phyloP scores from a whole-genome alignment of 2,888 invertebrate genomes.

The Anthoptus insignis region DNA sequence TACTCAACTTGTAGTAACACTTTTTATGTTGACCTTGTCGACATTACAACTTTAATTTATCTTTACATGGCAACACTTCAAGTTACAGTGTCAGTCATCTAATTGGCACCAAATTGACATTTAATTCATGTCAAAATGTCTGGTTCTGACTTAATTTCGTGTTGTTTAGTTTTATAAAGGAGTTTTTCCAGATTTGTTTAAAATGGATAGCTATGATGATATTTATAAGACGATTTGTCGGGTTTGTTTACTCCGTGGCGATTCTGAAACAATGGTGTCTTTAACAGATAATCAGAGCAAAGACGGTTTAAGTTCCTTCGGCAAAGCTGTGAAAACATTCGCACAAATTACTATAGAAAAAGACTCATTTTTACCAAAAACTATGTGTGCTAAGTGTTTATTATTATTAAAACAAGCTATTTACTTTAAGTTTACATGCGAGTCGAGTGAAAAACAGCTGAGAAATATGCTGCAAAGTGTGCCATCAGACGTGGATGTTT shows the following conservation, averaged over 20 bases:
- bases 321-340: constrained; percentile 63
- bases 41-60: no score
- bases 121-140: no score
- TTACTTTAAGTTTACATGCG: constrained; percentile 69
- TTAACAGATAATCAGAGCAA: constrained; percentile 61
- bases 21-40: no score
- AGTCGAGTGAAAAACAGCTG: constrained; percentile 63
- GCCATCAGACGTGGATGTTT: neutral
- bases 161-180: neutral
- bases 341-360: constrained; percentile 61
- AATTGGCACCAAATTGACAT: no score
- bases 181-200: neutral
- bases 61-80: no score
- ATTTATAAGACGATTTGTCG: constrained; percentile 69
- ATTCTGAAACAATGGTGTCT: constrained; percentile 61
- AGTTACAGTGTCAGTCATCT: no score
- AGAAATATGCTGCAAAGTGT: constrained; percentile 10
- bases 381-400: constrained; percentile 70
- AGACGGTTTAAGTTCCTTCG: constrained; percentile 65
- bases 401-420: constrained; percentile 68
- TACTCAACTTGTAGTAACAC: no score
- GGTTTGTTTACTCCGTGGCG: constrained; percentile 64
- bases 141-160: no score
- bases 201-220: constrained; percentile 55
- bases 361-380: constrained; percentile 63